phyloP scores from a whole-genome alignment of 2,797 vertebrate species.

The Zenarchopterus dispar region DNA sequence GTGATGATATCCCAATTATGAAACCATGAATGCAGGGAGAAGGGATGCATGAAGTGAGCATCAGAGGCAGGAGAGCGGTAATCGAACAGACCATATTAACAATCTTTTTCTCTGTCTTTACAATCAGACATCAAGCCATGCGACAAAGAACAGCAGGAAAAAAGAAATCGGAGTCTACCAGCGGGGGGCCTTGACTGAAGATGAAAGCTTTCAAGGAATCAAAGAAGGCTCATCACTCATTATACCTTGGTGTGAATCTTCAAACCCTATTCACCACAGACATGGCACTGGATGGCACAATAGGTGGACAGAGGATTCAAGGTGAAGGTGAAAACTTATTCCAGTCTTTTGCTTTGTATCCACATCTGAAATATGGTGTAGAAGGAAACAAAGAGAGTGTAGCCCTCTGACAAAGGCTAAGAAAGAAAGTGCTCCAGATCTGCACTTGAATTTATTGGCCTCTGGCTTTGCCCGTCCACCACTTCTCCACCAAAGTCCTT shows the following conservation, averaged over 20 bases:
- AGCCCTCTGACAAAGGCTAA: background rate
- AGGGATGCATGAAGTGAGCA: constrained; percentile 39
- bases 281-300: constrained; percentile 36
- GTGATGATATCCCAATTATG: constrained; percentile 68
- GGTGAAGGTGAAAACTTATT: constrained; percentile 51
- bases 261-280: constrained; percentile 53
- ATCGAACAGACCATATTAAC: constrained; percentile 63
- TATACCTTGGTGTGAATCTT: constrained; percentile 73
- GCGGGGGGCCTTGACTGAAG: constrained; percentile 71
- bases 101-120: constrained; percentile 60
- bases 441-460: background rate
- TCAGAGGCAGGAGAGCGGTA: constrained; percentile 48
- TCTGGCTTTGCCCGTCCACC: too few relatives aligned
- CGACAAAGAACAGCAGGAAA: constrained; percentile 72
- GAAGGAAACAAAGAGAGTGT: background rate
- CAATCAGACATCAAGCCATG: constrained; percentile 71
- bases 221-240: constrained; percentile 75
- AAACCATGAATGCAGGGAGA: constrained; percentile 46
- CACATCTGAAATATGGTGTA: constrained; percentile 1
- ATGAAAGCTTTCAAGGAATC: constrained; percentile 77
- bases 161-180: constrained; percentile 69
- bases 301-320: constrained; percentile 38
- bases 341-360: background rate
- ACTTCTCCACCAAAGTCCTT: background rate
- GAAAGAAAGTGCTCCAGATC: background rate